Evolutionary conservation across 2,113 vertebrate species (phyloP).

Genomic region (Nycticryphes semicollaris): DNA sequence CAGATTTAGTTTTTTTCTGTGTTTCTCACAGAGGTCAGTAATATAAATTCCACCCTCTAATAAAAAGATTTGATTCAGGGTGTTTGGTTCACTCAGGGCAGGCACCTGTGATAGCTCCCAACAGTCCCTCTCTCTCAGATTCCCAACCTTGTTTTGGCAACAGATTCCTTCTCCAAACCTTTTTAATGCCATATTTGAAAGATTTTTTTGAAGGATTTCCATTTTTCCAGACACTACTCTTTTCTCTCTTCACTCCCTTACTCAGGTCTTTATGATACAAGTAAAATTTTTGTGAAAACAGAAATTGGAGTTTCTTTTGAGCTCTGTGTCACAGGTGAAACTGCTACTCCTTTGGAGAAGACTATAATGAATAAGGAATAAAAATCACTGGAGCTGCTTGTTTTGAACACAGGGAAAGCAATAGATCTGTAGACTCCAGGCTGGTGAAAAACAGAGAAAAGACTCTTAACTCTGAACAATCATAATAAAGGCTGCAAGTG

Average conservation of each 20-base stretch:
- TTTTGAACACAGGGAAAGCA: neutral
- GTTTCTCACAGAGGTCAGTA: neutral
- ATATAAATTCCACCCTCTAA: neutral
- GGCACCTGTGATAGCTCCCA: neutral
- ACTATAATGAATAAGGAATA: neutral
- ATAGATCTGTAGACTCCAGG: neutral
- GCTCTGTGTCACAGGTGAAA: neutral
- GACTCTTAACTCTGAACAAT: neutral
- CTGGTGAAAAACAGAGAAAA: neutral
- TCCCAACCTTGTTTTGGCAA: neutral
- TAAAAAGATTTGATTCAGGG: neutral
- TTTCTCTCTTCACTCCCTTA: neutral
- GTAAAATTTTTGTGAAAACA: neutral
- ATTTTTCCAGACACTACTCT: neutral
- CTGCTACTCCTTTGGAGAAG: neutral
- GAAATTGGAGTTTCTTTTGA: neutral
- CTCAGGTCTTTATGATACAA: neutral
- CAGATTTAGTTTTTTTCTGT: neutral
- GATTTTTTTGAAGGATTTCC: neutral
- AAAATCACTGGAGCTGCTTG: neutral
- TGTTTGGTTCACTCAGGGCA: neutral
- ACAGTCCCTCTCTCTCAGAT: neutral
- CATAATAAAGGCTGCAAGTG: neutral
- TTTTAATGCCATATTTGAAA: neutral
- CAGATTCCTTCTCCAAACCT: neutral